Base-by-base conservation (phyloP, 2,797 vertebrate genomes). In the Holocentrus rufus region DNA sequence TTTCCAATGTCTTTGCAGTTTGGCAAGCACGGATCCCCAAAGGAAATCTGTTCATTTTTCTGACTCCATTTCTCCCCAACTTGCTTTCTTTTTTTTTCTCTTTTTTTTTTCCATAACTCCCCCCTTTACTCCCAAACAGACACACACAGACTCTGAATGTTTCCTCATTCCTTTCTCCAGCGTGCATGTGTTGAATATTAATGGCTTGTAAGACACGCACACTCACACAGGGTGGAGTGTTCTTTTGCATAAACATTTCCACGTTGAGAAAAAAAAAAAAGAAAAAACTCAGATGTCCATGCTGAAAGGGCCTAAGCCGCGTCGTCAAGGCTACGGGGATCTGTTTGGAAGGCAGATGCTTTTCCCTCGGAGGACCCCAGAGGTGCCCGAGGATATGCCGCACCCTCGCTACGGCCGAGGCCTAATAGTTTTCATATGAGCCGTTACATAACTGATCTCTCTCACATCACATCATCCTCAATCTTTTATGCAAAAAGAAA, bases 221-320 rank as follows among this genome's bases (percentile, higher is more conserved):
- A 23, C 39, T 46, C 5, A 80, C 2, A 56, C 66, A 50, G 84
- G 85, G 88, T 82, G 86, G 88, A 86, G 82, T 47, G 42, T 61
- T 70, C 70, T 68, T 82, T 72, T 81, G 84, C 77, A 88, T 92
- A 91, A 92, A 93, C 88, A 90, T 90, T 91, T 85, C 80, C 84
- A 90, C 77, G 66, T 74, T 31, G 39, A 81, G 54, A 53, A 83
- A 76, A 65, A 86, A 73, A 61, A 81, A n/a, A n/a, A n/a, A n/a
- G n/a, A n/a, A n/a, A n/a, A n/a, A n/a, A n/a, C 83, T 87, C 78
- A 22, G 74, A 86, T 61, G 74, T 74, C 76, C 76, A 63, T 22
- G 75, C 62, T 65, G 76, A 81, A 56, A 80, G 69, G 77, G 81
- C 80, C 39, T 54, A 46, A 65, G 63, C 86, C 70, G 30, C n/a